phyloP scores from a whole-genome alignment of 1,140 invertebrate species.

The Eriocheir sinensis region DNA sequence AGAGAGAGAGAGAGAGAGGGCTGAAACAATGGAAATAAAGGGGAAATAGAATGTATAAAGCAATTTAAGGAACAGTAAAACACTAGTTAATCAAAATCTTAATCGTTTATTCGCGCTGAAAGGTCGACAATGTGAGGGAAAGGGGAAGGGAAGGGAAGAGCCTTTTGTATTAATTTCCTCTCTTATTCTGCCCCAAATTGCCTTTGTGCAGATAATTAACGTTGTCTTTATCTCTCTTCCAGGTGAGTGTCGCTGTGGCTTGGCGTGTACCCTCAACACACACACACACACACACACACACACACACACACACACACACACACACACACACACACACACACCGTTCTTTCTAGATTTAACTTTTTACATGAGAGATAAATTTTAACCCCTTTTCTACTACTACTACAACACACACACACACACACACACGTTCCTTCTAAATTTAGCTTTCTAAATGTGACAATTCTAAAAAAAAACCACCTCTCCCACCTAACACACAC shows the following conservation, averaged over 20 bases:
- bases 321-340: conserved; percentile 54
- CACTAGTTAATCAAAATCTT: conserved; percentile 18
- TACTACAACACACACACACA: too few species aligned
- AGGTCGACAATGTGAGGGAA: conserved; percentile 8
- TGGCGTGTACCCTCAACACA: conserved; percentile 25
- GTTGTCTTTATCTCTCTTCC: conserved; percentile 24
- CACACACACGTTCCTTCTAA: too few species aligned
- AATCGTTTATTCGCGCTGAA: background rate
- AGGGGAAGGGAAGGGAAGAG: too few species aligned
- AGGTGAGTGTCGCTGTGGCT: background rate
- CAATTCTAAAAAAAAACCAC: too few species aligned
- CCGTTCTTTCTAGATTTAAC: too few species aligned
- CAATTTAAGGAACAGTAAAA: conserved; percentile 17
- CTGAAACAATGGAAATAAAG: conserved; percentile 20
- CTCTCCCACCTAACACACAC: too few species aligned
- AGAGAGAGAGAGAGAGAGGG: background rate
- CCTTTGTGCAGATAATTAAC: conserved; percentile 16
- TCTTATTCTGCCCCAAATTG: background rate
- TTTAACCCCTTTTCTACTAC: background rate
- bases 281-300: conserved; percentile 54
- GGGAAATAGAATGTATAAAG: conserved; percentile 13
- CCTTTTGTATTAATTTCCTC: conserved; percentile 1
- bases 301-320: conserved; percentile 57
- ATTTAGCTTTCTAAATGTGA: too few species aligned
- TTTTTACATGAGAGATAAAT: too few species aligned